Evolutionary conservation across 2,797 vertebrate species (phyloP).

Genomic region (Astyanax mexicanus): DNA sequence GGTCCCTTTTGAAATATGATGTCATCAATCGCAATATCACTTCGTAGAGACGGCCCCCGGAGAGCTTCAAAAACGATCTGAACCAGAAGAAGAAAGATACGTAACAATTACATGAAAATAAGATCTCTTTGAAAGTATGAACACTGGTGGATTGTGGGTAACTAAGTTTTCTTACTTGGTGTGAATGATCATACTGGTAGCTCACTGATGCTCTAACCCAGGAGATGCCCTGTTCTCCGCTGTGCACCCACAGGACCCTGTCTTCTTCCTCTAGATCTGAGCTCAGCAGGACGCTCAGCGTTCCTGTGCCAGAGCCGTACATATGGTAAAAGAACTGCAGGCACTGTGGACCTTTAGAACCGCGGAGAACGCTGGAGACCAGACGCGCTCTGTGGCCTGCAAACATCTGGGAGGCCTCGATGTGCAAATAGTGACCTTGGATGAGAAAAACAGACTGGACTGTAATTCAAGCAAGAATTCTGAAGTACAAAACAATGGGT

Average conservation of each 20-base stretch:
- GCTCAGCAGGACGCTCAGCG: slow-evolving; percentile 83
- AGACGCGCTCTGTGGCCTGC: slow-evolving; percentile 85
- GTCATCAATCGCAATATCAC: slow-evolving; percentile 93
- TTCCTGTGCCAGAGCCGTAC: slow-evolving; percentile 91
- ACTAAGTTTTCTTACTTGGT: slow-evolving; percentile 80
- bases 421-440: slow-evolving; percentile 91
- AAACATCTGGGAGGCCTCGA: slow-evolving; percentile 91
- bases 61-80: slow-evolving; percentile 92
- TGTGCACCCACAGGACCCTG: slow-evolving; percentile 83
- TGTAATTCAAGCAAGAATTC: not conserved
- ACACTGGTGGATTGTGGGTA: slow-evolving; percentile 8
- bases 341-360: slow-evolving; percentile 83
- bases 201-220: slow-evolving; percentile 88
- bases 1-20: slow-evolving; percentile 81
- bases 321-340: slow-evolving; percentile 93
- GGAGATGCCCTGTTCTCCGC: slow-evolving; percentile 89
- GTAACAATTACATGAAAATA: not conserved
- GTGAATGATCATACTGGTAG: slow-evolving; percentile 81
- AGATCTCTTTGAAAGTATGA: not conserved
- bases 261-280: slow-evolving; percentile 74
- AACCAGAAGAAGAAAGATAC: slow-evolving; percentile 26
- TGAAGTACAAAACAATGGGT: too few species aligned
- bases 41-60: slow-evolving; percentile 87
- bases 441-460: slow-evolving; percentile 17
- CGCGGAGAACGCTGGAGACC: slow-evolving; percentile 81